Percentiles rank a stretch among this genome's conserved stretches.
phyloP scores from a whole-genome alignment of 2,797 vertebrate species.

The Tapera naevia region DNA sequence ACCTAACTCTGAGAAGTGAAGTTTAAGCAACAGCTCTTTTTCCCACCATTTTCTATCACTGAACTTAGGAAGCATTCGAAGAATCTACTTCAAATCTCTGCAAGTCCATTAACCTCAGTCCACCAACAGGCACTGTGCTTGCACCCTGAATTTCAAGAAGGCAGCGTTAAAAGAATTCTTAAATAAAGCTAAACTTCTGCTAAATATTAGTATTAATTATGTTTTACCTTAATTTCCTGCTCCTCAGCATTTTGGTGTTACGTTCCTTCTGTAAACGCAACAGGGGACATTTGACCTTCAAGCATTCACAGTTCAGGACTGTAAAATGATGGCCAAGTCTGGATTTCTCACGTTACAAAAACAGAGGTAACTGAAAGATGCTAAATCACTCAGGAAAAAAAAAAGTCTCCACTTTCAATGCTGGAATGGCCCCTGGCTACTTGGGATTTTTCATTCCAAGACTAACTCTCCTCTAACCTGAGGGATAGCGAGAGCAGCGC shows the following conservation, averaged over 20 bases:
- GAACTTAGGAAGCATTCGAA: neutral
- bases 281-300: neutral
- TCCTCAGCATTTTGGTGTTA: neutral
- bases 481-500: neutral
- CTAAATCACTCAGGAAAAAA: neutral
- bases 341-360: neutral
- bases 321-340: neutral
- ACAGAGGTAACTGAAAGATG: neutral
- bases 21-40: neutral
- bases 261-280: slow-evolving; percentile 36
- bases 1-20: neutral
- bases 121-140: neutral
- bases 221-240: neutral
- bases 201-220: neutral
- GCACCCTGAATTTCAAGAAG: neutral
- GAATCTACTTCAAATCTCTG: neutral
- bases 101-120: neutral
- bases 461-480: neutral
- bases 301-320: neutral
- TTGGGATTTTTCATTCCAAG: neutral
- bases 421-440: neutral
- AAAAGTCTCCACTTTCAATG: neutral
- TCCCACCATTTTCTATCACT: neutral
- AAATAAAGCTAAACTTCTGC: neutral
- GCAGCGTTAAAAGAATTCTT: neutral